phyloP scores from a whole-genome alignment of 2,113 vertebrate species.

The Taxidea taxus region DNA sequence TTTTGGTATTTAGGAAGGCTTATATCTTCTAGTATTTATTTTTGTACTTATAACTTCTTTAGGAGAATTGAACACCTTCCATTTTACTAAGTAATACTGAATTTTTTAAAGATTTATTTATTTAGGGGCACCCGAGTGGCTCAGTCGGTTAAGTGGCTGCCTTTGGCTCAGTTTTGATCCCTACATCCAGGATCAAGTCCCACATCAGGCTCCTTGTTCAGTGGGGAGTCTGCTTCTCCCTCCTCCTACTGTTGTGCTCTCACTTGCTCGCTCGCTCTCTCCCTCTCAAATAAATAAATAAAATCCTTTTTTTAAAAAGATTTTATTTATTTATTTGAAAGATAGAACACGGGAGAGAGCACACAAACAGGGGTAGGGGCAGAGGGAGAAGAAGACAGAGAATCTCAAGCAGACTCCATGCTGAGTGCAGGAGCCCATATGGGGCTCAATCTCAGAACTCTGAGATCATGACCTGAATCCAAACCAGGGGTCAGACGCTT shows the following conservation, averaged over 20 bases:
- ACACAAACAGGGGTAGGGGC: neutral
- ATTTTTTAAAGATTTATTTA: neutral
- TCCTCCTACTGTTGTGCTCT: too few relatives aligned
- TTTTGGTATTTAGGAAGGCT: neutral
- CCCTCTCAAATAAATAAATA: too few relatives aligned
- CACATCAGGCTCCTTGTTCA: too few relatives aligned
- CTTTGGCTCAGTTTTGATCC: too few relatives aligned
- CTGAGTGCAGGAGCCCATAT: neutral
- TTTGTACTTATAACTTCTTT: neutral
- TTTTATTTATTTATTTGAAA: neutral
- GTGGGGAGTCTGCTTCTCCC: too few relatives aligned
- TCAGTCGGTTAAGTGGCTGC: too few relatives aligned
- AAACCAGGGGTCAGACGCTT: neutral
- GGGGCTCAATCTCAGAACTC: neutral
- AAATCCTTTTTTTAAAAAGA: too few relatives aligned
- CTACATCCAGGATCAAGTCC: too few relatives aligned
- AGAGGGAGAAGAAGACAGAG: neutral
- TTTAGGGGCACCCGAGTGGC: neutral
- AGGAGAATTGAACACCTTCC: neutral
- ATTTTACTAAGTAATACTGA: slow-evolving; percentile 26
- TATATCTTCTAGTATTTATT: neutral
- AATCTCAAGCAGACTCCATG: neutral
- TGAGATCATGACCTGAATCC: neutral
- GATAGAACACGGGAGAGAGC: neutral
- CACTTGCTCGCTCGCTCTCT: too few relatives aligned